Evolutionary conservation across 2,888 invertebrate genomes (phyloP), one percentile per base, ranked within the genome.

Genomic region (Nyleta sp.): DNA sequence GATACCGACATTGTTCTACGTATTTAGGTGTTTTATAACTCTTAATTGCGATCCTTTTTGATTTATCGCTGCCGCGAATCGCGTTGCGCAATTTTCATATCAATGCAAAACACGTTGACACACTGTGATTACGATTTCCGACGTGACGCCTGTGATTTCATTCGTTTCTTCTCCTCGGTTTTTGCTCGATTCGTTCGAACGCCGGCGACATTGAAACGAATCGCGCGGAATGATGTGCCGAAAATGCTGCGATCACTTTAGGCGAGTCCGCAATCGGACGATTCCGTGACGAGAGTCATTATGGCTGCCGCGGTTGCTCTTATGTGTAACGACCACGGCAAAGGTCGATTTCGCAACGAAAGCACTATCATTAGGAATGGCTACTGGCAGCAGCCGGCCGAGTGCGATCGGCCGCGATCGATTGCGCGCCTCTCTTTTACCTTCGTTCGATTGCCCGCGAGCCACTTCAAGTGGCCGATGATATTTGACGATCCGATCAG

Each of bases 291-390:
- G 81, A 67, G 81, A 81, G 75, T 79, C 83, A 83, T 84, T 84
- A 81, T 57, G n/a, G n/a, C 73, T 44, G 7, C 28, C 28, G 28
- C 28, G 28, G 28, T 28, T 28, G 28, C 28, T 28, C 28, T 28
- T 28, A 28, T 7, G 28, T 33, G 70, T 81, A 84, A 83, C 81
- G 83, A 81, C 68, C 80, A 68, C 81, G 78, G 77, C 80, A 78
- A 81, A 82, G 82, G 81, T 82, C 81, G 80, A 42, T 65, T 40
- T 55, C 62, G 52, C 75, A 76, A 67, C 64, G 73, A 55, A 74
- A 62, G 65, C 80, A 80, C 84, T 84, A 81, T 86, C 82, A 84
- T 86, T 84, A 84, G 60, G 70, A 80, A n/a, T 81, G 78, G 82
- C 84, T 84, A 83, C 82, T 80, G 81, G 74, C 82, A 83, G 80